Evolutionary conservation across 2,797 vertebrate genomes (phyloP), one percentile per base, ranked within the genome.

Genomic region (Cheirogaleus major): DNA sequence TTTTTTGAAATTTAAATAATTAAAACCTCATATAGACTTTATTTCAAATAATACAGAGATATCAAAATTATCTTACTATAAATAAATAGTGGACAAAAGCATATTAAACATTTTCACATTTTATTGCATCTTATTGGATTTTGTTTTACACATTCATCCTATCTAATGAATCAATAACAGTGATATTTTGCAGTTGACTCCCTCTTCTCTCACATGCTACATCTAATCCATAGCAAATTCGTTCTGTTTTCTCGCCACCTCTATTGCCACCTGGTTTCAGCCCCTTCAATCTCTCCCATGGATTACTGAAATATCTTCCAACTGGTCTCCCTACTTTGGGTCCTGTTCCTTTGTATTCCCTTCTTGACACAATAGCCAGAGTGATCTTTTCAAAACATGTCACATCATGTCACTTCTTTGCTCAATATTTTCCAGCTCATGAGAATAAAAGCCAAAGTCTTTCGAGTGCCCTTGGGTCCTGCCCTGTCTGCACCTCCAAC

Each of bases 1-100:
- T 35, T 55, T 89, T 84, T 30, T 57, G 4, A 65, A 89, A 72
- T 27, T 38, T 45, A 76, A 91, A 91, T 32, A n/a, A 82, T 59
- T 80, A 84, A 84, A 52, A 41, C 38, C 12, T 32, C 38, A 48
- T 41, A 52, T 17, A 69, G 23, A 9, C 3, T 15, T 41, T 82
- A 91, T 8, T 35, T 72, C 9, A 87, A 96, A 76, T 90, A 83
- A 82, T 63, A 43, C 2, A 32, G 55, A 45, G 2, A 88, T 45
- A 57, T 35, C 15, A 48, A 89, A 91, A 76, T 38, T 67, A 27
- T 30, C 63, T 87, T 86, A n/a, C 18, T 70, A 38, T 61, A 85
- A 50, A 75, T 27, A 87, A 89, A 43, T 38, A 48, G 80, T 76
- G n/a, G n/a, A 73, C 15, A 32, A 67, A 91, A 69, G 27, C 35